Evolutionary conservation across 2,113 vertebrate genomes (phyloP).

Genomic region (Megaceryle torquata): DNA sequence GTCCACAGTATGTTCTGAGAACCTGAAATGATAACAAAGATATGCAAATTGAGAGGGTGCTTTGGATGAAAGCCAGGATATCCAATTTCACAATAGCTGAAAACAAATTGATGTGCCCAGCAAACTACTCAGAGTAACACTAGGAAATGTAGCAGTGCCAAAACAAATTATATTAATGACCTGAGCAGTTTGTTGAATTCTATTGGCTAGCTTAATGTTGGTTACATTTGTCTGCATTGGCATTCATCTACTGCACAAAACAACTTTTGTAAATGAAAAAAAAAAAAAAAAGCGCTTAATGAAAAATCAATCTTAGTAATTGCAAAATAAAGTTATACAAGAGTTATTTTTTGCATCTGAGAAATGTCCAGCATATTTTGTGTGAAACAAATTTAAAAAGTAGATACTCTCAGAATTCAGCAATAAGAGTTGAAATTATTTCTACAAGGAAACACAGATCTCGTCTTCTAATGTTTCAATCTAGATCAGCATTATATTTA

Average conservation of each 20-base stretch:
- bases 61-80: slow-evolving; percentile 90
- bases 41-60: slow-evolving; percentile 92
- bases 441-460: background rate
- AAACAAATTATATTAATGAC: slow-evolving; percentile 88
- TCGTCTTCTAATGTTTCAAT: background rate
- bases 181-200: slow-evolving; percentile 80
- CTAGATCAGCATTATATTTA: background rate
- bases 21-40: slow-evolving; percentile 96
- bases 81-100: slow-evolving; percentile 89
- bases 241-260: slow-evolving; percentile 74
- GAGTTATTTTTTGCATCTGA: slow-evolving; percentile 53
- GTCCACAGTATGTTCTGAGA: slow-evolving; percentile 90
- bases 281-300: slow-evolving; percentile 28
- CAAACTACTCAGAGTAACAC: slow-evolving; percentile 86
- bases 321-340: slow-evolving; percentile 56
- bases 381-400: background rate
- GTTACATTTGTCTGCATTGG: slow-evolving; percentile 78
- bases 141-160: slow-evolving; percentile 85
- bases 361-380: slow-evolving; percentile 10
- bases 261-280: slow-evolving; percentile 68
- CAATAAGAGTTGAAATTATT: slow-evolving; percentile 14
- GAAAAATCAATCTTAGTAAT: slow-evolving; percentile 64
- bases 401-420: background rate
- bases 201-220: slow-evolving; percentile 79
- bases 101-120: slow-evolving; percentile 95